These are phyloP conservation scores for Salpingus planirostris DNA, from an alignment of 2,888 invertebrate genomes.

Conservation along the genomic window DNA sequence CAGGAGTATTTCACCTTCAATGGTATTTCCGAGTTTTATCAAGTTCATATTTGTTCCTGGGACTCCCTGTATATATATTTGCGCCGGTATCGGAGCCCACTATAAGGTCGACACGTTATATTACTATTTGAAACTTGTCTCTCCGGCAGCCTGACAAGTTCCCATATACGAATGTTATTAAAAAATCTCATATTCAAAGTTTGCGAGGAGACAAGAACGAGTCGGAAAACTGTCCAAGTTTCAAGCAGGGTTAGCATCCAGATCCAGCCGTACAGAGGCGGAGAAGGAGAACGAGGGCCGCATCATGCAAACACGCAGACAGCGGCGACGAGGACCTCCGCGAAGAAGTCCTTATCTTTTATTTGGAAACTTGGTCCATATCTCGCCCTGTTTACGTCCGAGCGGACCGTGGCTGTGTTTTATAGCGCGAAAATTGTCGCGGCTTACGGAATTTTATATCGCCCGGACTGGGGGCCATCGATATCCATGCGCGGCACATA, in stretches of 20 bases:
- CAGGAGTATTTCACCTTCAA: no score
- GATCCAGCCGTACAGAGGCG: no score
- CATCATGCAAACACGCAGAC: no score
- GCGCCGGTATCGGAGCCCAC: no score
- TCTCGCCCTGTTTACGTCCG: slow-evolving; percentile 29
- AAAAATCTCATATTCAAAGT: slow-evolving; percentile 29
- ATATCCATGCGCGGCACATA: no score
- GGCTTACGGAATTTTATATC: slow-evolving; percentile 18
- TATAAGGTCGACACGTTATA: slow-evolving; percentile 15
- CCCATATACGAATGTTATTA: slow-evolving; percentile 26
- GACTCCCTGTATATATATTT: no score
- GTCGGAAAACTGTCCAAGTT: slow-evolving; percentile 26
- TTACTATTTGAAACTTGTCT: slow-evolving; percentile 18
- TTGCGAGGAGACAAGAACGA: slow-evolving; percentile 19
- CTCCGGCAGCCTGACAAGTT: slow-evolving; percentile 22
- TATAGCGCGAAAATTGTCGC: slow-evolving; percentile 28
- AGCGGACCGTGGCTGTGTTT: slow-evolving; percentile 27
- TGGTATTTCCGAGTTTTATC: no score
- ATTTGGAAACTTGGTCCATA: slow-evolving; percentile 33
- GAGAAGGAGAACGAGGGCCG: slow-evolving; percentile 8
- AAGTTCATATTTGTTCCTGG: no score
- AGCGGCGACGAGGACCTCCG: no score
- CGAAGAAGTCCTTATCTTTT: slow-evolving; percentile 28
- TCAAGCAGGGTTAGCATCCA: no score
- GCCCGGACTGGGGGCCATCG: no score